A percentile compares a stretch with the other conserved stretches of the same genome.
These are phyloP conservation scores for Cyphomyrus plagiostoma DNA, from an alignment of 2,113 vertebrate species.

Conservation along the genomic window DNA sequence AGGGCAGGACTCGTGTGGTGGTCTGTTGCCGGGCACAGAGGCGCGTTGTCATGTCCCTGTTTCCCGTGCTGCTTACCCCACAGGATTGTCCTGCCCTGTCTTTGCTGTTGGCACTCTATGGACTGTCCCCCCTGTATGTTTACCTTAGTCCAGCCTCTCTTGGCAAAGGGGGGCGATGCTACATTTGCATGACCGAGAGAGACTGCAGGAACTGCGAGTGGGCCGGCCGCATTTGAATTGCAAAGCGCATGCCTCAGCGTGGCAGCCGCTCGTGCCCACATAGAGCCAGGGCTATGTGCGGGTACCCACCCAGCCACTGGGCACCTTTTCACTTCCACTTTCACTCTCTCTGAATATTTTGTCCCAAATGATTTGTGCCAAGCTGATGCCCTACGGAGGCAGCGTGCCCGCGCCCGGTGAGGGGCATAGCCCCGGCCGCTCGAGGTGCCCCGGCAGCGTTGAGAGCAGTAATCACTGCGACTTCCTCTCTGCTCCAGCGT, in stretches of 20 bases:
- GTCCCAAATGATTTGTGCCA: background rate
- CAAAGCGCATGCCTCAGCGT: constrained; percentile 37
- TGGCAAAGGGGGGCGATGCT: constrained; percentile 29
- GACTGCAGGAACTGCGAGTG: constrained; percentile 34
- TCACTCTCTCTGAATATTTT: background rate
- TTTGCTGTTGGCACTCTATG: background rate
- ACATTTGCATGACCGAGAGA: constrained; percentile 59
- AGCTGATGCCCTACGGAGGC: background rate
- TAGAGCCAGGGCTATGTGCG: background rate
- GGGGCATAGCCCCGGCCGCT: constrained; percentile 45
- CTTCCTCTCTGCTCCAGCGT: constrained; percentile 20
- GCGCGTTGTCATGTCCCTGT: background rate
- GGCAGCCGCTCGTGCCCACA: background rate
- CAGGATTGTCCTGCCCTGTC: background rate
- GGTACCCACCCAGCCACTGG: background rate
- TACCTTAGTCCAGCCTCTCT: background rate
- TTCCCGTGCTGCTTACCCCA: background rate
- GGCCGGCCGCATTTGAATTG: constrained; percentile 54
- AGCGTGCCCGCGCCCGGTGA: constrained; percentile 7
- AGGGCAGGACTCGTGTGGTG: background rate
- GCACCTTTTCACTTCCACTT: background rate
- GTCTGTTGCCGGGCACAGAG: background rate
- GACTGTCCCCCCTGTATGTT: background rate
- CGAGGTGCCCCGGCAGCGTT: constrained; percentile 26
- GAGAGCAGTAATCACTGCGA: constrained; percentile 33